Conservation (phyloP, 2,797 vertebrate species). For the Enteromius unitaeniatus region DNA sequence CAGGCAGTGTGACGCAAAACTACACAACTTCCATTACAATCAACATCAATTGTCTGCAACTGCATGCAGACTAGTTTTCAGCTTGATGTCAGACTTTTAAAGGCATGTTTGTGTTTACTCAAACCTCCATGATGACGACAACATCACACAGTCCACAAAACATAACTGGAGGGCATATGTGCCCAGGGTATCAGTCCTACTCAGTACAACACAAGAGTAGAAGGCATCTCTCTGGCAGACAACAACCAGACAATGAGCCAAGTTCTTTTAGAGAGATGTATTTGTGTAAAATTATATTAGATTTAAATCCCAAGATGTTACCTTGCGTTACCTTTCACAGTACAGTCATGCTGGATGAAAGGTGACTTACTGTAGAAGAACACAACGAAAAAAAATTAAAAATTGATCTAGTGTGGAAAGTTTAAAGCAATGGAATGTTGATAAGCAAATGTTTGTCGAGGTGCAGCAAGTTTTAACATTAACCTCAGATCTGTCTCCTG, state of each 20-base stretch:
- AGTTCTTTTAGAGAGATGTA: neutral
- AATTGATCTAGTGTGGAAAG: neutral
- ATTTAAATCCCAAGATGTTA: neutral
- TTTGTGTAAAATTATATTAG: neutral
- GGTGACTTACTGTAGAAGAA: neutral
- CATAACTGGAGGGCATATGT: neutral
- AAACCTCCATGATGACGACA: neutral
- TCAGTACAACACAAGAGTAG: neutral
- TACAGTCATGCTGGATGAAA: neutral
- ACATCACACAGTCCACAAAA: neutral
- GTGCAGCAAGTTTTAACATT: slow-evolving; percentile 23
- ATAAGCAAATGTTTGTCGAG: slow-evolving; percentile 24
- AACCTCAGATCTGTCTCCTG: slow-evolving; percentile 10
- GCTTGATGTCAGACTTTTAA: slow-evolving; percentile 3
- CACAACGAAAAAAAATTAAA: neutral
- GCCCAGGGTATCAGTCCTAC: neutral
- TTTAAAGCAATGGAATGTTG: slow-evolving; percentile 11
- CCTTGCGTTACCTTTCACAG: neutral
- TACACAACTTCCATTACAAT: neutral
- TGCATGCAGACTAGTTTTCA: neutral
- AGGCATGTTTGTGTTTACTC: neutral
- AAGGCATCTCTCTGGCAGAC: neutral
- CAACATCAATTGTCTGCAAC: slow-evolving; percentile 7
- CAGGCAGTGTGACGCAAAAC: slow-evolving; percentile 19
- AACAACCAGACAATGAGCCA: neutral